These are phyloP conservation scores for Phymastichus coffea DNA, from an alignment of 1,140 invertebrate species.

Conservation along the genomic window DNA sequence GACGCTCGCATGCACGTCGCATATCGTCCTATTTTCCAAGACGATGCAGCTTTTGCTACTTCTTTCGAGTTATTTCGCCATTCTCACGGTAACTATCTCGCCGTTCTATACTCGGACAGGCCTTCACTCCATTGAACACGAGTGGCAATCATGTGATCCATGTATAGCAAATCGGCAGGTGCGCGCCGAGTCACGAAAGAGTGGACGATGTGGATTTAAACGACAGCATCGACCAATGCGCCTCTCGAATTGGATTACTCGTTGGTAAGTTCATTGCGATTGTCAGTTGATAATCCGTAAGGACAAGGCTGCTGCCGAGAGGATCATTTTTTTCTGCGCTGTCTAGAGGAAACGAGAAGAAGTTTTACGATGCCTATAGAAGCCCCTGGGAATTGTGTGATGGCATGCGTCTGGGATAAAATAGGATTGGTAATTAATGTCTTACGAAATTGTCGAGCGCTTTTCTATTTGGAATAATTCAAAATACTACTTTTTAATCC, in stretches of 20 bases:
- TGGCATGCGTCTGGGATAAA: slow-evolving; percentile 7
- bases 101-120: neutral
- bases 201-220: neutral
- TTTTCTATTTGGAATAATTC: too few relatives aligned
- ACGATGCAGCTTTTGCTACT: slow-evolving; percentile 10
- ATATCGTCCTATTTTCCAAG: neutral
- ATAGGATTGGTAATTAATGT: slow-evolving; percentile 6
- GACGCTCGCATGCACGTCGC: neutral
- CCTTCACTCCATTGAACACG: neutral
- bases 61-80: neutral
- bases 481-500: too few relatives aligned
- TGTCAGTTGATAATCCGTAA: too few relatives aligned
- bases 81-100: neutral
- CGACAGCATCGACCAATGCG: neutral
- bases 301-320: too few relatives aligned
- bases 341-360: neutral
- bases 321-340: neutral
- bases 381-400: slow-evolving; percentile 1
- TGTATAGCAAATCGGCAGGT: neutral
- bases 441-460: too few relatives aligned
- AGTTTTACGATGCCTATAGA: slow-evolving; percentile 6
- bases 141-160: neutral
- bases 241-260: neutral
- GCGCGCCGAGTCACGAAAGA: neutral
- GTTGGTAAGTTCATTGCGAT: slow-evolving; percentile 4